Base-by-base conservation (phyloP, 2,888 invertebrate species). In the Pomacea canaliculata region DNA sequence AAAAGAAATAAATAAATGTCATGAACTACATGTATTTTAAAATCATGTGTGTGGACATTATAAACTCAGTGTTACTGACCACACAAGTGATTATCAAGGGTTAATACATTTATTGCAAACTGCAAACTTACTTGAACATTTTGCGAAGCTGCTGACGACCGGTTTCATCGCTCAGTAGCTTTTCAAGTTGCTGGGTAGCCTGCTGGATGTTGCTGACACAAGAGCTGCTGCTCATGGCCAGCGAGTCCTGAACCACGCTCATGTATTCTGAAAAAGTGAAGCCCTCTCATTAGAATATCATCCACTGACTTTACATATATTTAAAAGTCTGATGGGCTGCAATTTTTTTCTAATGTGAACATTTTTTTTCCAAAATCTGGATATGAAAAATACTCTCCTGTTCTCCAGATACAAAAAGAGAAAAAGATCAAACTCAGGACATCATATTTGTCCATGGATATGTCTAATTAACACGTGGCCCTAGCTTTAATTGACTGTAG, bases 201-300 rank as follows among this genome's bases (percentile, higher is more conserved):
- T 92, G 91, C 76, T 92, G 92, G 0, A 97, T 92, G 73, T 94
- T 92, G 62, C 91, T 90, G 0, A 94, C 93, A 89, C 98, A 97
- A 94, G 73, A 71, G 3, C 80, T 78, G n/a, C 85, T 85, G 27
- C 86, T 81, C 18, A 84, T 82, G 59, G 93, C 94, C 81, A 98
- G 91, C 0, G 97, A 94, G 76, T 88, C 85, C 67, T 94, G 93
- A 0, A 98, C 97, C 0, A 97, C 95, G 82, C 94, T 92, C 84
- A 94, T 95, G 90, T 97, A 98, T 89, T 96, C 91, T 89, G 79
- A 0, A 68, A 48, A 10, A 56, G 51, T 13, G 37, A 37, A 37
- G 37, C 37, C 37, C 51, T 8, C 19, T 65, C 37, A 23, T 65
- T 2, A 65, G 23, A 56, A 56, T 16, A 37, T 37, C 37, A 37